Evolutionary conservation across 2,113 vertebrate genomes (phyloP), one percentile per base, ranked within the genome.

Genomic region (Triplophysa siluroides): DNA sequence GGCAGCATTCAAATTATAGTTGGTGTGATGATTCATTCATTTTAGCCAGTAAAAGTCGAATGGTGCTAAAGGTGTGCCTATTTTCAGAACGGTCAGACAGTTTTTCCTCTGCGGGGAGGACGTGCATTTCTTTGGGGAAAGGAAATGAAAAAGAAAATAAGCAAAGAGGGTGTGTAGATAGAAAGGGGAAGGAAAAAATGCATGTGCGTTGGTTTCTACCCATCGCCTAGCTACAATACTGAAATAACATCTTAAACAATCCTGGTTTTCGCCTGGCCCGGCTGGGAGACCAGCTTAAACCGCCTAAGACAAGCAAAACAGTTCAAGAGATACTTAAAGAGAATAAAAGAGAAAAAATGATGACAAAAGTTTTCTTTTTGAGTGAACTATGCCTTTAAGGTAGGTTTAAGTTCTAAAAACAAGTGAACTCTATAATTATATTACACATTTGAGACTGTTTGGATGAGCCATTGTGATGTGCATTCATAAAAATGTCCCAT

Each of bases 71-170:
- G 64, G 33, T 29, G 23, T 38, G 58, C 2, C 61, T 66, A 41
- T 65, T 78, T 66, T 56, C 71, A 83, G 38, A 78, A 62, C 24
- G 69, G 56, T 63, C 76, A 83, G 52, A 54, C 33, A 58, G 61
- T 43, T 41, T 72, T 54, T 73, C 78, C 78, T 80, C 61, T 70
- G 58, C 60, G 29, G 29, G 26, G 63, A 41, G 38, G 5, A 62
- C 33, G 21, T 81, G 38, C 54, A 26, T 63, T 12, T 80, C 33
- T 58, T 73, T 38, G 72, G 58, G 38, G 45, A 71, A 41, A 65
- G 14, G 0, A 23, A 80, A 41, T 21, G 54, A 60, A 43, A 66
- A n/a, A 9, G 56, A 18, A 75, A 67, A 60, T 33, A 68, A 21
- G 21, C n/a, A 0, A 8, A 41, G 23, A 66, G 3, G 18, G 38